These are phyloP conservation scores for Pygocentrus nattereri DNA, from an alignment of 2,797 vertebrate genomes.

Conservation along the genomic window DNA sequence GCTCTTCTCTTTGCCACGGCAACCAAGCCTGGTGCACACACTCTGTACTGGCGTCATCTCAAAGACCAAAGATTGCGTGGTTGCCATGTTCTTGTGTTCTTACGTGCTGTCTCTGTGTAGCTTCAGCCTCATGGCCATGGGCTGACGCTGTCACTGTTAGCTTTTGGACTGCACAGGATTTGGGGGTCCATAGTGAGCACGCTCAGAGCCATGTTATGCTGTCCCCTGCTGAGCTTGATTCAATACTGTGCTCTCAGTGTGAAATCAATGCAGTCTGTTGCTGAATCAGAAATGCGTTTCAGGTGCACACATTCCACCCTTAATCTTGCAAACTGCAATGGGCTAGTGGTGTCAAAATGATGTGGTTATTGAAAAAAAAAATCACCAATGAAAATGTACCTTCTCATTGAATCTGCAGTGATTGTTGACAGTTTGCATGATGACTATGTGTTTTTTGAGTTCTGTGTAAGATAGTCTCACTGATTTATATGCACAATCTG, in stretches of 20 bases:
- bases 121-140: conserved; percentile 5
- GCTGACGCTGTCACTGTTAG: conserved; percentile 15
- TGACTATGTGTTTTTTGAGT: not conserved
- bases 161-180: conserved; percentile 24
- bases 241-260: conserved; percentile 18
- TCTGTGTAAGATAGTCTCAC: not conserved
- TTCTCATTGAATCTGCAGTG: not conserved
- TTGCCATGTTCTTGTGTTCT: conserved; percentile 14
- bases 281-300: conserved; percentile 34
- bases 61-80: conserved; percentile 30
- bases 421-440: not conserved
- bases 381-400: not conserved
- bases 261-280: conserved; percentile 41
- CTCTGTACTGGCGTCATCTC: conserved; percentile 1
- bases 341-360: not conserved
- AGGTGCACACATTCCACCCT: conserved; percentile 36
- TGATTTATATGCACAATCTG: not conserved
- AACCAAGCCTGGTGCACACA: conserved; percentile 16
- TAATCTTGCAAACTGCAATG: conserved; percentile 29
- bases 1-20: not conserved
- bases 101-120: conserved; percentile 13
- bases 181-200: conserved; percentile 21
- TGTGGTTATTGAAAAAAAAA: not conserved
- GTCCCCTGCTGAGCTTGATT: conserved; percentile 23
- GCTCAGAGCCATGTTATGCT: conserved; percentile 28